Conservation (phyloP, 2,797 vertebrate species). For the Momotus momota region DNA sequence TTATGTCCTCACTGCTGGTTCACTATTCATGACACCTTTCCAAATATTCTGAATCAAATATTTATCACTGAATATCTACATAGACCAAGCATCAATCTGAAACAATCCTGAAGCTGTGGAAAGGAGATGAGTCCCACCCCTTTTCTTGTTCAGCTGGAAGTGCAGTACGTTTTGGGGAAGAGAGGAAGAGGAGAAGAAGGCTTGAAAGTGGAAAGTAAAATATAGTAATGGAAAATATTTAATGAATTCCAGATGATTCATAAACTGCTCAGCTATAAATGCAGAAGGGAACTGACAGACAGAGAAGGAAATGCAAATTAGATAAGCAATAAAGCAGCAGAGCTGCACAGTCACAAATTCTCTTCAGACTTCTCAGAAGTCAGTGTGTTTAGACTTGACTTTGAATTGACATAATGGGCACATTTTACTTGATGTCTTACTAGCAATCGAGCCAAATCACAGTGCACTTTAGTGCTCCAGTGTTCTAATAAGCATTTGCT, state of each 20-base stretch:
- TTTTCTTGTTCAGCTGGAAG: neutral
- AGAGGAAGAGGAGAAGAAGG: neutral
- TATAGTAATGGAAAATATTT: conserved; percentile 15
- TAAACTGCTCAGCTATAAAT: neutral
- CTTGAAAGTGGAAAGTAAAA: conserved; percentile 1
- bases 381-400: conserved; percentile 59
- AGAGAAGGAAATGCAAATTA: conserved; percentile 65
- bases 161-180: neutral
- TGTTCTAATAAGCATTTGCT: conserved; percentile 79
- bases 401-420: conserved; percentile 70
- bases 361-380: conserved; percentile 50
- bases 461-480: conserved; percentile 70
- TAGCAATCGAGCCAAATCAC: conserved; percentile 70
- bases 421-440: conserved; percentile 55
- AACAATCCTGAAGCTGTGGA: neutral
- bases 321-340: conserved; percentile 29
- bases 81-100: neutral
- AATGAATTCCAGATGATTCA: conserved; percentile 49
- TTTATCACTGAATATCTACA: neutral
- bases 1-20: neutral
- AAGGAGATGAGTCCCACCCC: neutral
- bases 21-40: neutral
- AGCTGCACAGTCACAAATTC: conserved; percentile 49
- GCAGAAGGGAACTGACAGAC: neutral
- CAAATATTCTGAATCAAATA: neutral